These are phyloP conservation scores for Drosophila truncata DNA, from an alignment of 1,140 invertebrate genomes.

Conservation along the genomic window DNA sequence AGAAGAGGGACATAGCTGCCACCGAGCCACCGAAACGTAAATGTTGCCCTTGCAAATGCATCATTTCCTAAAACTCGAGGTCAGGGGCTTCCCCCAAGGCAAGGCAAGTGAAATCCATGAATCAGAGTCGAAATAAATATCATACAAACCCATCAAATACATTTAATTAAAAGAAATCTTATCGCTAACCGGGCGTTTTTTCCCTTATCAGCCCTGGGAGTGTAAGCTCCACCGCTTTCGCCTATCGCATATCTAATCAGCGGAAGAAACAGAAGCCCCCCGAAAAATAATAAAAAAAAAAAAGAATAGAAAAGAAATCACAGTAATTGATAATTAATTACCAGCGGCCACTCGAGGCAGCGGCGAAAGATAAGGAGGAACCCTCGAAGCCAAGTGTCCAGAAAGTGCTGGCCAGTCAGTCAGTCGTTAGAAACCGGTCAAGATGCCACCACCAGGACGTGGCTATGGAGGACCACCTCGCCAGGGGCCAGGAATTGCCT, in stretches of 20 bases:
- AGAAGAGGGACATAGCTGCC: slow-evolving; percentile 9
- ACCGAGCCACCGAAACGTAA: slow-evolving; percentile 22
- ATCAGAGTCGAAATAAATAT: slow-evolving; percentile 11
- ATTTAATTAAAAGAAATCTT: slow-evolving; percentile 29
- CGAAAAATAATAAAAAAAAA: slow-evolving; percentile 19
- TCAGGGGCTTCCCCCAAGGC: slow-evolving; percentile 38
- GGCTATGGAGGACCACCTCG: slow-evolving; percentile 61
- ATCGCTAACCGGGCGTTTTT: slow-evolving; percentile 23
- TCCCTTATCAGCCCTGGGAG: slow-evolving; percentile 30
- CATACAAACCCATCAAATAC: neutral
- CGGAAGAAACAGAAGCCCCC: slow-evolving; percentile 27
- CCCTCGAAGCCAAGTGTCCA: neutral
- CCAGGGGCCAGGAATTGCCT: slow-evolving; percentile 50
- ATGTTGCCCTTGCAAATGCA: slow-evolving; percentile 41
- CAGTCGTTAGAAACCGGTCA: slow-evolving; percentile 35
- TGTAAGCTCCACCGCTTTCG: slow-evolving; percentile 25
- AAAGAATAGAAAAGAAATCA: slow-evolving; percentile 55
- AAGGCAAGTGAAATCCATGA: slow-evolving; percentile 24
- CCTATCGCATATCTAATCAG: slow-evolving; percentile 64
- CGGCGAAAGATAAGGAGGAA: slow-evolving; percentile 22
- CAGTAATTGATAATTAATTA: slow-evolving; percentile 81
- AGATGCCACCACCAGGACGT: slow-evolving; percentile 72
- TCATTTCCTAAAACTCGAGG: slow-evolving; percentile 29
- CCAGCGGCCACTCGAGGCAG: slow-evolving; percentile 34
- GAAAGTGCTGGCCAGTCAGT: slow-evolving; percentile 60